phyloP scores from a whole-genome alignment of 2,797 vertebrate genomes.

The Rhyacichthys aspro region DNA sequence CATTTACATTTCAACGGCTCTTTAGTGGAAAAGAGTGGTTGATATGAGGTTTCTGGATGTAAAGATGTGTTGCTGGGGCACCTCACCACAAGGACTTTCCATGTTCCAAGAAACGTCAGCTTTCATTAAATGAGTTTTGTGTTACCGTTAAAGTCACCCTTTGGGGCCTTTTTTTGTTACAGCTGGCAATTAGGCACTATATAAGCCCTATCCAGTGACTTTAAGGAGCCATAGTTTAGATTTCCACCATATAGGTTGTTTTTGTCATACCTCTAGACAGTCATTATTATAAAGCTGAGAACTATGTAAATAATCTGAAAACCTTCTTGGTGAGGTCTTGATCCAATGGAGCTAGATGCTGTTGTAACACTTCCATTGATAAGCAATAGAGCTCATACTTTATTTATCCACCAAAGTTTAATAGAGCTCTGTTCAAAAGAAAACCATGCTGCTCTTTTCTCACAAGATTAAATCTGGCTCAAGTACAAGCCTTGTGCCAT shows the following conservation, averaged over 20 bases:
- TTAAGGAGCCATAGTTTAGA: slow-evolving; percentile 31
- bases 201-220: slow-evolving; percentile 37
- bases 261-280: too few relatives aligned
- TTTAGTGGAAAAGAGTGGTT: slow-evolving; percentile 47
- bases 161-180: slow-evolving; percentile 21
- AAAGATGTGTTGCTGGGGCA: slow-evolving; percentile 37
- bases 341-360: too few relatives aligned
- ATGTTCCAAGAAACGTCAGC: slow-evolving; percentile 52
- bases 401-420: too few relatives aligned
- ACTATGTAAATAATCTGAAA: too few relatives aligned
- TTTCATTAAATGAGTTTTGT: slow-evolving; percentile 51
- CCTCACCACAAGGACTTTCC: slow-evolving; percentile 45
- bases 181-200: slow-evolving; percentile 34
- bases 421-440: too few relatives aligned
- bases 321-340: too few relatives aligned
- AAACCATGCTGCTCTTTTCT: too few relatives aligned
- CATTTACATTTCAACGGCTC: slow-evolving; percentile 36
- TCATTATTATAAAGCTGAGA: too few relatives aligned
- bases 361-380: too few relatives aligned
- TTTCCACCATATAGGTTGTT: background rate
- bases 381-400: too few relatives aligned
- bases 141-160: slow-evolving; percentile 42
- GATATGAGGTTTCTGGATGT: slow-evolving; percentile 49
- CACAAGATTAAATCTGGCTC: too few relatives aligned
- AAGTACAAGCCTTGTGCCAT: too few relatives aligned